Base-by-base conservation (phyloP, 2,888 invertebrate species). In the Rotaria magnacalcarata region DNA sequence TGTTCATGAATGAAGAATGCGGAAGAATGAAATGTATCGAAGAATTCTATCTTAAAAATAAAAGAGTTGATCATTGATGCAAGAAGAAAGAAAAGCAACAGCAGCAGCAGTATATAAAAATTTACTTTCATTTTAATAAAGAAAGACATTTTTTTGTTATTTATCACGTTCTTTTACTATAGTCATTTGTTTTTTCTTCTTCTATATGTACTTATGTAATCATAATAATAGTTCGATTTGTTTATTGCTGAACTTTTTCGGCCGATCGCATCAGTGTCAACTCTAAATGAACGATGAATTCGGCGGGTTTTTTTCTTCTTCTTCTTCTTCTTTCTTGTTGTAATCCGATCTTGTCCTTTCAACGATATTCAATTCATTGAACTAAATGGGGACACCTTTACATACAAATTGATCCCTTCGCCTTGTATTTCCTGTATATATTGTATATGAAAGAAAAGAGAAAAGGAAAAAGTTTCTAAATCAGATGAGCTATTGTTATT, bases 401-500 rank as follows among this genome's bases (percentile, higher is more conserved):
- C 34, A 67, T 67, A 67, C 67, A 67, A 67, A 67, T 67, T 67
- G 67, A 67, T 67, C 67, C 67, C 16, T 67, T 67, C 67, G 67
- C 67, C 34, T 67, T 67, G 67, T 67, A 67, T 67, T 67, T 67
- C 67, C 67, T 67, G 67, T 67, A 67, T 67, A 34, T 67, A 34
- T 67, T 67, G 34, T 67, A 67, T 67, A 34, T 34, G 34, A 67
- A 34, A 67, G 67, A 67, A 67, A 67, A 67, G 21, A 54, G 54
- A 67, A 16, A 67, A 67, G 24, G 14, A 14, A 21, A 43, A 24
- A 24, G 21, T 75, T 75, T 75, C 75, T 47, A 75, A 75, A 75
- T 75, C 75, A 75, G 47, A 75, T 75, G 75, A 75, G 75, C 75
- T 47, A 75, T 75, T 75, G 75, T 75, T 47, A 43, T 75, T 75